Base-by-base conservation (phyloP, 2,888 invertebrate species). In the Tenthredo distinguenda region DNA sequence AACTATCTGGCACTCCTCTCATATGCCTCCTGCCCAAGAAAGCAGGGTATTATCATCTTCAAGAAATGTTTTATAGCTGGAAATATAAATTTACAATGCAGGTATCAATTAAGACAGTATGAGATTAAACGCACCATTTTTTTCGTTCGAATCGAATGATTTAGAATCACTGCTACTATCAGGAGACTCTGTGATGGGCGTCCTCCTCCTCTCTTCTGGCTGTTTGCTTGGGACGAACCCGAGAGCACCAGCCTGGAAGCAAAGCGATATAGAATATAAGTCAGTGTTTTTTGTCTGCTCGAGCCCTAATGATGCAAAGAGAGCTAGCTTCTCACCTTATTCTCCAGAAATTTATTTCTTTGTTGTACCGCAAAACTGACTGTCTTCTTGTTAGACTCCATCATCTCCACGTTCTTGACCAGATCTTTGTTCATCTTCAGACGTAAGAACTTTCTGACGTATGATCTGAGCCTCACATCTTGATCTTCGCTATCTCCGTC, bases 361-460 rank as follows among this genome's bases (percentile, higher is more conserved):
- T 90, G 90, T 87, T 91, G 90, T 40, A 92, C 96, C 79, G 97
- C 97, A 93, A 97, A 97, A 93, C 97, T 97, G 87, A 97, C 97
- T 88, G 96, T 96, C 93, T 97, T 97, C 93, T 96, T 96, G 86
- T 94, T 94, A 47, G 93, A 93, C 55, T 94, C 93, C 87, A 94
- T 94, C 91, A 95, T 95, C 89, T 95, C 95, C 88, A 95, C 94
- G 88, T 95, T 95, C 91, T 95, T 96, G 87, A 94, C 94, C 89
- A 95, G 95, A 89, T 96, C 96, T 90, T 96, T 96, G 90, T 96
- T 96, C 92, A 96, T 95, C 92, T 96, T 96, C 92, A 96, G 94
- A 89, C 96, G 95, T 86, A 97, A 94, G 91, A 96, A 97, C 91
- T 96, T 96, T 91, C 95, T 95, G 84, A 97, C 97, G 91, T 96